These are phyloP conservation scores for Melanerpes aurifrons DNA, from an alignment of 2,113 vertebrate species.

Conservation along the genomic window DNA sequence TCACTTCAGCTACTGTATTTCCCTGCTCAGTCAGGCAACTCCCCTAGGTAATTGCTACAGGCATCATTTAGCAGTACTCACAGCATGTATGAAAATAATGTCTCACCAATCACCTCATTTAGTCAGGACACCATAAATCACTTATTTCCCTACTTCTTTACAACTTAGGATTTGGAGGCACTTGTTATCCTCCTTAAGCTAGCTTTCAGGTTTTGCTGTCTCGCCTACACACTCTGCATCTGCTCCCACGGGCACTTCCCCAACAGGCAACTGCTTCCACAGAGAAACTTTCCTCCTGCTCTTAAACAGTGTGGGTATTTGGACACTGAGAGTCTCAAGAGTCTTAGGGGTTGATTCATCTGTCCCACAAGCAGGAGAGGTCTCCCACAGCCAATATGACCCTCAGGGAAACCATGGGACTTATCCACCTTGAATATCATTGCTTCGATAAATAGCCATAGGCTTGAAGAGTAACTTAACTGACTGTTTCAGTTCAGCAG, in stretches of 20 bases:
- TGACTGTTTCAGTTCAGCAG: neutral
- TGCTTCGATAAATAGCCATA: neutral
- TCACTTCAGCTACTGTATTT: rapidly evolving
- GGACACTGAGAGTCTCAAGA: neutral
- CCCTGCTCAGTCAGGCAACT: neutral
- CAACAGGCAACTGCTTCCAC: neutral
- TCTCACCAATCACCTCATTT: neutral
- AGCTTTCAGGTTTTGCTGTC: neutral
- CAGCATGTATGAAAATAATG: rapidly evolving
- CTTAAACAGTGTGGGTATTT: neutral
- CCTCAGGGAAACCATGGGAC: neutral
- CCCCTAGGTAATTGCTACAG: rapidly evolving
- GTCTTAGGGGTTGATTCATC: neutral
- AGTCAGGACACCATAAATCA: neutral
- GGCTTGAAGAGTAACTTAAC: neutral
- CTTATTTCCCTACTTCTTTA: neutral
- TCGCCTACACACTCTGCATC: neutral
- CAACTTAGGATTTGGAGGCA: neutral
- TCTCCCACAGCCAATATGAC: neutral
- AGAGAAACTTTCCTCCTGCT: neutral
- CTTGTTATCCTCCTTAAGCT: neutral
- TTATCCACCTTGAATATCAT: neutral
- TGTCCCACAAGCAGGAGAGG: neutral
- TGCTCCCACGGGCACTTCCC: neutral
- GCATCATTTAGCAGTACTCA: neutral